Percentiles rank a stretch among this genome's conserved stretches.
Conservation (phyloP, 2,113 vertebrate species). For the Pachyramphus minor region DNA sequence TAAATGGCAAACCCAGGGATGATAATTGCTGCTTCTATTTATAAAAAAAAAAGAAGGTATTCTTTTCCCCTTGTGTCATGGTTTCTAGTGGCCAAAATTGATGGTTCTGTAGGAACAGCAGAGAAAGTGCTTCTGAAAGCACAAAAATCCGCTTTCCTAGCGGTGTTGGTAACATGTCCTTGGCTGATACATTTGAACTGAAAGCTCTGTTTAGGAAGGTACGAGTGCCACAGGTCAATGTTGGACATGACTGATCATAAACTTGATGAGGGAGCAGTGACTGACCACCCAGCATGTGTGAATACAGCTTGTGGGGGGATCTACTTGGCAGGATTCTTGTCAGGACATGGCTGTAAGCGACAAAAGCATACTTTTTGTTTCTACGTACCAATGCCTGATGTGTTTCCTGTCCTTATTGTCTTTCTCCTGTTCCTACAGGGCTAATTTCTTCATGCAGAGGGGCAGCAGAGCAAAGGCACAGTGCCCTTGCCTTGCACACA, state of each 20-base stretch:
- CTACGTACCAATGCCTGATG: neutral
- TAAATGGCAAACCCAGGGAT: neutral
- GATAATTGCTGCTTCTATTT: neutral
- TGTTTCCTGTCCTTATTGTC: neutral
- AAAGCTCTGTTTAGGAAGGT: neutral
- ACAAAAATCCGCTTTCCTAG: neutral
- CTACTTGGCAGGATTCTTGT: neutral
- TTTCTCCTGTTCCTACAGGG: neutral
- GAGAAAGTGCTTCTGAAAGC: neutral
- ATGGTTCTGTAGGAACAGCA: neutral
- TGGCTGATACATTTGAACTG: neutral
- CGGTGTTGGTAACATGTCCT: neutral
- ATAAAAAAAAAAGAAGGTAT: neutral
- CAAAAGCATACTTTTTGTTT: neutral
- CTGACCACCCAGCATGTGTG: accelerated
- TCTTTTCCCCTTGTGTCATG: neutral
- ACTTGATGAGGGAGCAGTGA: neutral
- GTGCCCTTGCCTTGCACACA: neutral
- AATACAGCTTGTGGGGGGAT: neutral
- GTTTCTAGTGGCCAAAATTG: neutral
- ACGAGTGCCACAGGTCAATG: neutral
- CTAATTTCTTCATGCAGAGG: neutral
- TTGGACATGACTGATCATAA: neutral
- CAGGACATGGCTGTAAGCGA: neutral
- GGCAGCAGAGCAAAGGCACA: neutral